phyloP scores from a whole-genome alignment of 2,113 vertebrate genomes.

The Drymodes brunneopygia region DNA sequence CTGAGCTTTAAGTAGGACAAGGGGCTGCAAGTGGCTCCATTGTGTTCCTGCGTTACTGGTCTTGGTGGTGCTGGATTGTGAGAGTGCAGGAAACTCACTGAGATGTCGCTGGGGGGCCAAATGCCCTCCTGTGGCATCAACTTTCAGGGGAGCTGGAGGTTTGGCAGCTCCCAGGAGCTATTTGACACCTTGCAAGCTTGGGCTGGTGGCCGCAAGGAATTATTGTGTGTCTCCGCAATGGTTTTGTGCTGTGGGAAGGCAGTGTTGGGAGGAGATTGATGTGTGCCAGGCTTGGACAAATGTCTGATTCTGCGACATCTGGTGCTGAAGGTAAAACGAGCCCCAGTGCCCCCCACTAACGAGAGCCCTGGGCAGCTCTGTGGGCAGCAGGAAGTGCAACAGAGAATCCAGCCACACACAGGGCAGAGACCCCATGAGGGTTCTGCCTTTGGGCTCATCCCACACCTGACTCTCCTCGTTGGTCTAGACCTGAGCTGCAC shows the following conservation, averaged over 20 bases:
- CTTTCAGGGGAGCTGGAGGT: neutral
- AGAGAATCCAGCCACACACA: neutral
- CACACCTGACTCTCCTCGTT: fast-evolving
- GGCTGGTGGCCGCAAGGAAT: neutral
- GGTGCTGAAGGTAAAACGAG: neutral
- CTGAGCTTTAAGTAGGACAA: no score
- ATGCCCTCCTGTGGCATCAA: neutral
- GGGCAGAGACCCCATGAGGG: neutral
- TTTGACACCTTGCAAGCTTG: neutral
- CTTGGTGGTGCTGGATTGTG: neutral
- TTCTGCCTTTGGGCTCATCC: neutral
- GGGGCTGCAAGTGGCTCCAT: fast-evolving
- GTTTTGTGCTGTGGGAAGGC: neutral
- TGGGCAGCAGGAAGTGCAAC: neutral
- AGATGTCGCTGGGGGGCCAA: fast-evolving
- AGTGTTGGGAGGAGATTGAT: neutral
- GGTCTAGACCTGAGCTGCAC: neutral
- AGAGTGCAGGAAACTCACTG: neutral
- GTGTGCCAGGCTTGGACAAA: neutral
- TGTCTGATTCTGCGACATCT: fast-evolving
- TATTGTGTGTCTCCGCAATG: neutral
- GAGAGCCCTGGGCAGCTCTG: neutral
- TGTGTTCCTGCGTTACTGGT: fast-evolving
- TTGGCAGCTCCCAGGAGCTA: neutral
- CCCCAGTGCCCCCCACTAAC: fast-evolving